Evolutionary conservation across 2,888 invertebrate genomes (phyloP).

Genomic region (Morpho deidamia): DNA sequence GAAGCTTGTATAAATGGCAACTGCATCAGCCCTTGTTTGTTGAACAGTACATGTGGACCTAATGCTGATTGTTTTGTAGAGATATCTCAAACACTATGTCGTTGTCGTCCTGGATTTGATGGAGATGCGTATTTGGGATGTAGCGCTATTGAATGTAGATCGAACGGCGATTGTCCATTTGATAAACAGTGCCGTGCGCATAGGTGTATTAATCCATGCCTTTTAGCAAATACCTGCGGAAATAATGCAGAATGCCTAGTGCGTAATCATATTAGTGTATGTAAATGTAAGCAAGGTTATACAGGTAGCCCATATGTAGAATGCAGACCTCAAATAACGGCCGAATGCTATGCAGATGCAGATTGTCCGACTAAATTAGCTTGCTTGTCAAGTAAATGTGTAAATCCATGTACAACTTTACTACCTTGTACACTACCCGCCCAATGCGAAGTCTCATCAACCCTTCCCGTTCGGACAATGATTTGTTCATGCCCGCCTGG

Average conservation of each 20-base stretch:
- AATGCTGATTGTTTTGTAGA: constrained; percentile 90
- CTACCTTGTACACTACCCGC: constrained; percentile 90
- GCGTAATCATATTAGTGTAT: constrained; percentile 89
- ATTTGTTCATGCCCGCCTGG: constrained; percentile 93
- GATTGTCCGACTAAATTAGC: constrained; percentile 90
- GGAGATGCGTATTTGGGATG: constrained; percentile 88
- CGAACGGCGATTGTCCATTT: constrained; percentile 91
- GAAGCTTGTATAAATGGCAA: constrained; percentile 91
- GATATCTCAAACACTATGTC: constrained; percentile 86
- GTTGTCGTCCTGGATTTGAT: constrained; percentile 88
- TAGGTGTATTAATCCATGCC: constrained; percentile 91
- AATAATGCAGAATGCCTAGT: constrained; percentile 88
- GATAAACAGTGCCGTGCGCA: constrained; percentile 91
- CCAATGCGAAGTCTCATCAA: constrained; percentile 88
- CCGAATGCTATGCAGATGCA: constrained; percentile 88
- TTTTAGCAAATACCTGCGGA: constrained; percentile 87
- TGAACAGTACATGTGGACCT: constrained; percentile 87
- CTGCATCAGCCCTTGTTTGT: constrained; percentile 91
- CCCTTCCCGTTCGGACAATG: constrained; percentile 92
- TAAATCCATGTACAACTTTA: constrained; percentile 87
- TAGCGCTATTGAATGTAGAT: constrained; percentile 88
- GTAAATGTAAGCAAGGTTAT: constrained; percentile 88
- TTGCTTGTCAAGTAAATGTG: constrained; percentile 89
- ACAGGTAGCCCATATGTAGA: constrained; percentile 90
- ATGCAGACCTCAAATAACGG: constrained; percentile 84